Evolutionary conservation across 2,113 vertebrate species (phyloP), one percentile per base, ranked within the genome.

Genomic region (Limnothrissa miodon): DNA sequence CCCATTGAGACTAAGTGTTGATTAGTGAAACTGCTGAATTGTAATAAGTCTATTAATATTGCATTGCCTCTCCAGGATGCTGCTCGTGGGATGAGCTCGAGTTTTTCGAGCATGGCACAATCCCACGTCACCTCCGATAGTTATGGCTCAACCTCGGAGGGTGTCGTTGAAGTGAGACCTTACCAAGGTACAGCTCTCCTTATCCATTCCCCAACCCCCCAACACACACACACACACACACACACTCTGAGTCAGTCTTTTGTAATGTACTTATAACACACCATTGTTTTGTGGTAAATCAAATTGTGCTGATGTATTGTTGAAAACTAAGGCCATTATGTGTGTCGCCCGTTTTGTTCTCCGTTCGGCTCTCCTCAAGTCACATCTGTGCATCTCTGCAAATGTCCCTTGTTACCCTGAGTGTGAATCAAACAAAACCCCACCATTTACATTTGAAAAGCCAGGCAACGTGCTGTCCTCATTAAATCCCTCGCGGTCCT

Each of bases 111-210:
- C 87, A 93, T 96, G 79, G 95, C 97, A 39, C 97, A 99, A 90
- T 95, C 95, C 78, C 93, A 94, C 78, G 94, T 95, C 88, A 92
- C 93, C 19, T 91, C 94, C 86, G 94, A 93, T 92, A 95, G 91
- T 90, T 96, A 94, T 91, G 95, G 95, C 83, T 90, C 91, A 89
- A 90, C 94, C 91, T 93, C 94, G 86, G 98, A 98, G 81, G 97
- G 96, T 88, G 91, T 95, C 81, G 87, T 94, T 87, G 95, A 97
- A 92, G 94, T 95, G 74, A 95, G 95, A 87, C 92, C 94, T 1
- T 94, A 93, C 91, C 94, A 94, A 95, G 96, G 95, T 97, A 95
- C 93, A 79, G 59, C 1, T 66, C n/a, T 25, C 7, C 59, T 66
- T 33, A 15, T 66, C 11, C 59, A n/a, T 56, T 19, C 51, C 51